Evolutionary conservation across 2,113 vertebrate species (phyloP).

Genomic region (Dromaius novaehollandiae): DNA sequence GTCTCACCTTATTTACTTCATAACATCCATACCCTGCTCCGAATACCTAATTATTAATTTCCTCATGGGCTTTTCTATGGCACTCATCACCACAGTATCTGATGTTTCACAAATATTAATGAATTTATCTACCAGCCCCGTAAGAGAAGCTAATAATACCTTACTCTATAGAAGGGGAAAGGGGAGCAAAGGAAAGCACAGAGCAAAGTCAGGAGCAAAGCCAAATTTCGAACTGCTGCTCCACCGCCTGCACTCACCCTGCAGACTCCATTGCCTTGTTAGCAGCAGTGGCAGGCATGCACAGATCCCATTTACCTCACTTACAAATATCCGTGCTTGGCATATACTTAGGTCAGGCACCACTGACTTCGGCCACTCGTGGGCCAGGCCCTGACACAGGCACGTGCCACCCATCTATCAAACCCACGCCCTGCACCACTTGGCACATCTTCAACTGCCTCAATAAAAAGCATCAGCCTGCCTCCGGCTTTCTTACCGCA

Average conservation of each 20-base stretch:
- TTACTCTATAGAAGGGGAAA: neutral
- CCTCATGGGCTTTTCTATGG: slow-evolving; percentile 16
- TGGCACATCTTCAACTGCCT: neutral
- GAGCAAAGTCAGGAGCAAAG: neutral
- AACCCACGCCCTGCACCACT: neutral
- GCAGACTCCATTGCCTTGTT: neutral
- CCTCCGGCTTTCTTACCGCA: neutral
- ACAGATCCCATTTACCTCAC: neutral
- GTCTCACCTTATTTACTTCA: slow-evolving; percentile 45
- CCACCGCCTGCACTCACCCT: neutral
- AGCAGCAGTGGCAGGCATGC: neutral
- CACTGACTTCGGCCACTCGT: rapidly evolving
- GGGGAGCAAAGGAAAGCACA: neutral
- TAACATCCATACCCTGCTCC: slow-evolving; percentile 2
- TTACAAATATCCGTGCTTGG: neutral
- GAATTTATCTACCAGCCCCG: neutral
- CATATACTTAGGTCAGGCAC: neutral
- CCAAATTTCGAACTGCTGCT: neutral
- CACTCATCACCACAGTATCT: neutral
- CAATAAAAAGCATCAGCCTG: neutral
- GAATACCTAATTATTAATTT: slow-evolving; percentile 48
- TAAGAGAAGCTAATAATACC: neutral
- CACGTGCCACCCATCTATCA: neutral
- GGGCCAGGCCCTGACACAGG: neutral
- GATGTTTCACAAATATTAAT: slow-evolving; percentile 42